These are phyloP conservation scores for Hydrolagus affinis DNA, from an alignment of 2,113 vertebrate genomes.

Conservation along the genomic window DNA sequence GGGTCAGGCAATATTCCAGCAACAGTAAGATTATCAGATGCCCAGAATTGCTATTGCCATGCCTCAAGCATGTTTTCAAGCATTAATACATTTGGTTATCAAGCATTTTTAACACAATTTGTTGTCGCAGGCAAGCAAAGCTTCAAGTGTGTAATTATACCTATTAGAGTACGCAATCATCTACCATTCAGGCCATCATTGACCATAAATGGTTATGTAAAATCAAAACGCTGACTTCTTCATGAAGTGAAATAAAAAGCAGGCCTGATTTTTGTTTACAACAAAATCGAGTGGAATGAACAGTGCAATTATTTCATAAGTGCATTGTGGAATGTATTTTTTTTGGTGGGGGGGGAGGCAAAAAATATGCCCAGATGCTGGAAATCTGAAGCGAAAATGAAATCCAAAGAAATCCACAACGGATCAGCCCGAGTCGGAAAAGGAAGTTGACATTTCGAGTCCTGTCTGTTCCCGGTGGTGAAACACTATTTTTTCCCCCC, in stretches of 20 bases:
- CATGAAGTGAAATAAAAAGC: neutral
- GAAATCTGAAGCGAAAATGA: too few relatives aligned
- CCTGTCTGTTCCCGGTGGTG: too few relatives aligned
- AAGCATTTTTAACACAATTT: neutral
- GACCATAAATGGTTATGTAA: neutral
- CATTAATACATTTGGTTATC: neutral
- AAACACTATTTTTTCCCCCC: too few relatives aligned
- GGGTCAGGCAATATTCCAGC: neutral
- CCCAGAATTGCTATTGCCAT: neutral
- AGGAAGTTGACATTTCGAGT: too few relatives aligned
- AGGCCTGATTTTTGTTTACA: neutral
- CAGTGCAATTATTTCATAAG: too few relatives aligned
- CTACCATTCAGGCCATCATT: neutral
- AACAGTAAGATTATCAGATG: constrained; percentile 5
- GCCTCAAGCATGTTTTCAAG: neutral
- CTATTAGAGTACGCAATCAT: neutral
- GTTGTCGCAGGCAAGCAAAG: neutral
- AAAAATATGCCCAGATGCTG: too few relatives aligned
- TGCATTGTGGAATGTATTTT: too few relatives aligned
- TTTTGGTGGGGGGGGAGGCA: too few relatives aligned
- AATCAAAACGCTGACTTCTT: too few relatives aligned
- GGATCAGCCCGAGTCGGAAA: too few relatives aligned
- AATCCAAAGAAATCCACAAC: too few relatives aligned
- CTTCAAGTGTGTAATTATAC: neutral
- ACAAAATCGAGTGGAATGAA: too few relatives aligned